Evolutionary conservation across 2,888 invertebrate genomes (phyloP).

Genomic region (Leucophenga maculata): DNA sequence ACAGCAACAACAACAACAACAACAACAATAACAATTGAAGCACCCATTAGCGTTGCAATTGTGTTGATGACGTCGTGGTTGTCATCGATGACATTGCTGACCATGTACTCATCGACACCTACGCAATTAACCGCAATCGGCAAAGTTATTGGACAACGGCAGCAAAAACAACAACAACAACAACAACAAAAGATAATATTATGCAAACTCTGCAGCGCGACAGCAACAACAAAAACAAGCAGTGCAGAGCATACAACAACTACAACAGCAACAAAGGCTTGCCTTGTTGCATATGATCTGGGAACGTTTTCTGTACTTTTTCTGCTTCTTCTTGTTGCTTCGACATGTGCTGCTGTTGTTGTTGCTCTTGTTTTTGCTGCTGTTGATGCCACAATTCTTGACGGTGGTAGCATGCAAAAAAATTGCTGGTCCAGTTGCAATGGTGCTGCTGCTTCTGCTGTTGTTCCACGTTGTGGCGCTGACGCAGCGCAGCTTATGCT

Average conservation of each 20-base stretch:
- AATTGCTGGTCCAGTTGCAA: slow-evolving; percentile 10
- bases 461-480: slow-evolving; percentile 25
- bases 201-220: too few species aligned
- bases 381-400: neutral
- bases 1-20: slow-evolving; percentile 47
- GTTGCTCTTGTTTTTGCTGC: neutral
- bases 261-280: neutral
- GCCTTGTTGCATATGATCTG: neutral
- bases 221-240: too few species aligned
- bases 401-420: neutral
- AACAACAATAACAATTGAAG: slow-evolving; percentile 40
- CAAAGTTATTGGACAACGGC: neutral
- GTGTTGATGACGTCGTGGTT: neutral
- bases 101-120: slow-evolving; percentile 1
- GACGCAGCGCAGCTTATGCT: slow-evolving; percentile 26
- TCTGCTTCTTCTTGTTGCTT: too few species aligned
- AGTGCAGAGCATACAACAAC: too few species aligned
- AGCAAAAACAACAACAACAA: neutral
- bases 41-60: neutral
- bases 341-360: neutral
- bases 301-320: too few species aligned
- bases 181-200: neutral
- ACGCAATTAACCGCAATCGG: slow-evolving; percentile 7
- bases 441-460: slow-evolving; percentile 29
- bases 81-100: neutral